A percentile compares a stretch with the other conserved stretches of the same genome.
Conservation (phyloP, 2,888 invertebrate genomes). For the Habroteleia sp. region DNA sequence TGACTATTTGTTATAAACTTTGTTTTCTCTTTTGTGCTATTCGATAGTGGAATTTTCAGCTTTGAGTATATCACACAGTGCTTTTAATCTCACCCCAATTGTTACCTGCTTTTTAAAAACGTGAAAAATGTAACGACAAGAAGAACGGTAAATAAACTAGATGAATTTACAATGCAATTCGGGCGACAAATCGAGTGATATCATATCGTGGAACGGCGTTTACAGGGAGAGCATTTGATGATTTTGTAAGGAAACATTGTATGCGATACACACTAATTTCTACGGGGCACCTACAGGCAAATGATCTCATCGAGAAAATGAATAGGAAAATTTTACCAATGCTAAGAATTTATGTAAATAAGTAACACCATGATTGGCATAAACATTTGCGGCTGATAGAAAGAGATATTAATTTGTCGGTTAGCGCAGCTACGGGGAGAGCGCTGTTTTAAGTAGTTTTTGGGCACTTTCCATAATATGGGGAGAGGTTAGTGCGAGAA, state of each 20-base stretch:
- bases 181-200: conserved; percentile 56
- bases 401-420: conserved; percentile 1
- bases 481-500: conserved; percentile 14
- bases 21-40: too few species aligned
- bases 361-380: conserved; percentile 13
- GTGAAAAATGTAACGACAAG: background rate
- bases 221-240: conserved; percentile 23
- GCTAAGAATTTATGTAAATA: conserved; percentile 3
- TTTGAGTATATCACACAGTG: too few species aligned
- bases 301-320: conserved; percentile 41
- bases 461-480: conserved; percentile 1
- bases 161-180: too few species aligned
- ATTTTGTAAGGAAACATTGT: conserved; percentile 22
- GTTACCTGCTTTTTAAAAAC: too few species aligned
- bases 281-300: conserved; percentile 59
- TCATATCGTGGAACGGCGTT: conserved; percentile 60
- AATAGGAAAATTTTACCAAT: conserved; percentile 13
- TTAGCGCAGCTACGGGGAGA: conserved; percentile 5
- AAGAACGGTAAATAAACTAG: too few species aligned
- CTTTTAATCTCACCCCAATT: too few species aligned
- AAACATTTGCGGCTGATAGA: conserved; percentile 1
- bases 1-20: too few species aligned
- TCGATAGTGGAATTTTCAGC: too few species aligned
- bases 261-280: conserved; percentile 51
- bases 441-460: conserved; percentile 8